Conservation (phyloP, 2,797 vertebrate genomes). For the Sebastes trivittatus region DNA sequence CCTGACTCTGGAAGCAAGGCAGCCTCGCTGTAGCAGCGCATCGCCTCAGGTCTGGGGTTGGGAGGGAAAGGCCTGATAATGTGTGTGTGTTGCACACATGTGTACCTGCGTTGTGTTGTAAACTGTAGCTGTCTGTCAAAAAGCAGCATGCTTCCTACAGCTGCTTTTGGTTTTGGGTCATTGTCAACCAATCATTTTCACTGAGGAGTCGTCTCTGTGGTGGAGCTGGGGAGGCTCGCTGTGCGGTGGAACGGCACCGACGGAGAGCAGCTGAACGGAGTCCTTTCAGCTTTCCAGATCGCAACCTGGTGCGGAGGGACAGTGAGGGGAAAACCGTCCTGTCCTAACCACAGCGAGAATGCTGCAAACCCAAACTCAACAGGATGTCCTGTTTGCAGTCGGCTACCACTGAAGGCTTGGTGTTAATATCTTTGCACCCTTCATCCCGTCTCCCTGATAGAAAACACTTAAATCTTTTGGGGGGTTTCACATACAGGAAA, state of each 20-base stretch:
- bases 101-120: slow-evolving; percentile 20
- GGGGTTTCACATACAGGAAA: slow-evolving; percentile 44
- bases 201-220: slow-evolving; percentile 37
- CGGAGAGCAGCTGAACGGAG: slow-evolving; percentile 37
- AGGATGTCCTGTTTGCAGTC: slow-evolving; percentile 66
- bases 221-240: slow-evolving; percentile 25
- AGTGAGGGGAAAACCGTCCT: slow-evolving; percentile 25
- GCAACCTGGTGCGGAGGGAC: slow-evolving; percentile 58
- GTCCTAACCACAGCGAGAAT: slow-evolving; percentile 35
- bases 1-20: background rate
- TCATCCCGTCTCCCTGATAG: slow-evolving; percentile 9
- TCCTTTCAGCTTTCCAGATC: slow-evolving; percentile 43
- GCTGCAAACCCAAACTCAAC: slow-evolving; percentile 47
- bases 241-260: slow-evolving; percentile 27
- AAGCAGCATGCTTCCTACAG: slow-evolving; percentile 34
- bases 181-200: slow-evolving; percentile 35
- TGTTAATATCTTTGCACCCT: slow-evolving; percentile 36
- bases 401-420: slow-evolving; percentile 19
- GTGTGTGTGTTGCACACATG: background rate
- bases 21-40: background rate
- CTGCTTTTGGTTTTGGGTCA: slow-evolving; percentile 47
- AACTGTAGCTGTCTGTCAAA: slow-evolving; percentile 17
- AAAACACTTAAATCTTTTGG: slow-evolving; percentile 8
- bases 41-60: background rate
- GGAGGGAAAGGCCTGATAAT: background rate